These are phyloP conservation scores for Syritta pipiens DNA, from an alignment of 2,888 invertebrate genomes.

Conservation along the genomic window DNA sequence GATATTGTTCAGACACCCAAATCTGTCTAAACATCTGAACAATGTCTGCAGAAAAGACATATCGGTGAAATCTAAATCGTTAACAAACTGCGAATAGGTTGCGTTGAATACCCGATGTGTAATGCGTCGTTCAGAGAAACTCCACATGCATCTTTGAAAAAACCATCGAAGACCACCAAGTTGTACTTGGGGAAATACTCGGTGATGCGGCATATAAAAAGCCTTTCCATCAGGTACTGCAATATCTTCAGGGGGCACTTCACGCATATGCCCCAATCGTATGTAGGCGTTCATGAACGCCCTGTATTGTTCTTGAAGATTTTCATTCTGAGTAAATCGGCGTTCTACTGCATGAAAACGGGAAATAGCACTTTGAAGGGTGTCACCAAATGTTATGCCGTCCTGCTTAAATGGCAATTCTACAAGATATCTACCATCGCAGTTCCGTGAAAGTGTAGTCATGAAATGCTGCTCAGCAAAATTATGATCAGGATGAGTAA, in stretches of 20 bases:
- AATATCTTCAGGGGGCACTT: too few relatives aligned
- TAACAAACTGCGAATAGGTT: neutral
- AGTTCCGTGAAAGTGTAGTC: too few relatives aligned
- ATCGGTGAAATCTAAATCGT: too few relatives aligned
- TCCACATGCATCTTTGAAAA: neutral
- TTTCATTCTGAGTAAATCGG: too few relatives aligned
- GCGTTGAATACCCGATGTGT: neutral
- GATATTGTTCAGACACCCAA: slow-evolving; percentile 46
- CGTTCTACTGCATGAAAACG: too few relatives aligned
- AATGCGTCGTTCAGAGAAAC: neutral
- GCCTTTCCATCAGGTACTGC: neutral
- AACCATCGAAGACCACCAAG: neutral
- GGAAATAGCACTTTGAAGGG: too few relatives aligned
- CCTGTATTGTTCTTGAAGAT: too few relatives aligned
- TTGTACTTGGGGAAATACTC: neutral
- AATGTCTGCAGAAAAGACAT: slow-evolving; percentile 46
- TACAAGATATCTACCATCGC: too few relatives aligned
- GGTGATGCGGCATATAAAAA: neutral
- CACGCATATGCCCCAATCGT: neutral
- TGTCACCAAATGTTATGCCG: too few relatives aligned
- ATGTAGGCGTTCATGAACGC: neutral
- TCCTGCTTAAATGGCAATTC: too few relatives aligned
- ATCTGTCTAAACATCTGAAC: slow-evolving; percentile 64
- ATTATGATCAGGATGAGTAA: too few relatives aligned
- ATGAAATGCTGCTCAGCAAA: too few relatives aligned